A percentile compares a stretch with the other conserved stretches of the same genome.
Evolutionary conservation across 1,140 invertebrate species (phyloP).

Genomic region (Coenobita brevimanus): DNA sequence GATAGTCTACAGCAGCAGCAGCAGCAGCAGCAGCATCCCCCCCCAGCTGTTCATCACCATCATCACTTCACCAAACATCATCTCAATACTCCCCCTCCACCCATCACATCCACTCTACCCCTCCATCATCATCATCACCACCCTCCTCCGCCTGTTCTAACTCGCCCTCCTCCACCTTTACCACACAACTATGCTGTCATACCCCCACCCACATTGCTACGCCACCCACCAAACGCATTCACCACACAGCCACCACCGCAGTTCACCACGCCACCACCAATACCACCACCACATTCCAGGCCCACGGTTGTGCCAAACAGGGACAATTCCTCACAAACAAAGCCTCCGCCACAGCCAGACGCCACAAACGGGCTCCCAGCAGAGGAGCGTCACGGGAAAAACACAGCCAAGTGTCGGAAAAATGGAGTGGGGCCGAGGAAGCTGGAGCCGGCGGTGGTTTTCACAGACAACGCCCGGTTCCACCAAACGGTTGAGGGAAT

Average conservation of each 20-base stretch:
- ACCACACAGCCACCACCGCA: background rate
- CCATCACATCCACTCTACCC: background rate
- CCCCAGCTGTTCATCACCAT: too few relatives aligned
- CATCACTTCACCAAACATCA: background rate
- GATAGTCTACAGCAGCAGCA: background rate
- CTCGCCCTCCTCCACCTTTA: background rate
- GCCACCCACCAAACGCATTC: background rate
- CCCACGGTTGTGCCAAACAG: too few relatives aligned
- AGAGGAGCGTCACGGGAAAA: slow-evolving; percentile 38
- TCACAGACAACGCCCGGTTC: slow-evolving; percentile 65
- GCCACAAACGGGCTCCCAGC: background rate
- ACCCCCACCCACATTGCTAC: background rate
- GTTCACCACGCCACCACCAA: slow-evolving; percentile 1
- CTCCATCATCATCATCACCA: slow-evolving; percentile 8
- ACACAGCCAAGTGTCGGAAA: background rate
- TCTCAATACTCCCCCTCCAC: background rate
- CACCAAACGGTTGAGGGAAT: slow-evolving; percentile 47
- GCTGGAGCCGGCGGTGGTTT: slow-evolving; percentile 60
- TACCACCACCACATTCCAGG: too few relatives aligned
- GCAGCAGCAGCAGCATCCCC: background rate
- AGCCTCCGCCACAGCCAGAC: background rate
- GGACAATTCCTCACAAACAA: background rate
- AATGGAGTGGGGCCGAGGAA: slow-evolving; percentile 3
- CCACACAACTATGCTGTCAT: background rate
- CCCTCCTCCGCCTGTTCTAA: slow-evolving; percentile 11